Evolutionary conservation across 2,113 vertebrate species (phyloP), one percentile per base, ranked within the genome.

Genomic region (Myiozetetes cayanensis): DNA sequence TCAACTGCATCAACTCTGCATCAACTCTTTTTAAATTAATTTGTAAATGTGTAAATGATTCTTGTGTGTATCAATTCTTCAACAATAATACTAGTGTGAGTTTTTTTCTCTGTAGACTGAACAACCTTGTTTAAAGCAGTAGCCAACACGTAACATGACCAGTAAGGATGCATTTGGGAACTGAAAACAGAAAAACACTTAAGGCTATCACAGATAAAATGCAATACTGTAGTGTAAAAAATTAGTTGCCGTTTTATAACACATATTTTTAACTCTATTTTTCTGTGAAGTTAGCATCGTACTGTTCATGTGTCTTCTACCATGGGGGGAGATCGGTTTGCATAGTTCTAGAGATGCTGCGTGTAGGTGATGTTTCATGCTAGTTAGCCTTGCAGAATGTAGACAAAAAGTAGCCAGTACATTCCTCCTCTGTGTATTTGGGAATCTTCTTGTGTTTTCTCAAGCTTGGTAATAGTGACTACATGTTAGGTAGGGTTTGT

Each of bases 51-150:
- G 61, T 66, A 33, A 37, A 53, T 52, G 44, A 65, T 17, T 63
- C 30, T n/a, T 65, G 14, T 30, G 25, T 65, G 18, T 56, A 33
- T 47, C 47, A 46, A 7, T 39, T 76, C 9, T 50, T 87, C 43
- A 62, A 16, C 46, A 31, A 1, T 47, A 41, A 22, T 49, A 49
- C 3, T 46, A 9, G 6, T 2, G 0, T 18, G 43, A 39, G 8
- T 4, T 41, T 89, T 89, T 89, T 19, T 62, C 9, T 72, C 14
- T 16, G 2, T 76, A 52, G 9, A n/a, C 31, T 53, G 22, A 82
- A 31, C 44, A 66, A 25, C 11, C 9, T 22, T 71, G 14, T 82
- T 82, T 58, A 91, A 86, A 76, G 25, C 49, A 31, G 30, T 72
- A 59, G 33, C 35, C 33, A 47, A 10, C 25, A 22, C 39, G 12